phyloP scores from a whole-genome alignment of 1,140 invertebrate species.

The Ooceraea biroi region DNA sequence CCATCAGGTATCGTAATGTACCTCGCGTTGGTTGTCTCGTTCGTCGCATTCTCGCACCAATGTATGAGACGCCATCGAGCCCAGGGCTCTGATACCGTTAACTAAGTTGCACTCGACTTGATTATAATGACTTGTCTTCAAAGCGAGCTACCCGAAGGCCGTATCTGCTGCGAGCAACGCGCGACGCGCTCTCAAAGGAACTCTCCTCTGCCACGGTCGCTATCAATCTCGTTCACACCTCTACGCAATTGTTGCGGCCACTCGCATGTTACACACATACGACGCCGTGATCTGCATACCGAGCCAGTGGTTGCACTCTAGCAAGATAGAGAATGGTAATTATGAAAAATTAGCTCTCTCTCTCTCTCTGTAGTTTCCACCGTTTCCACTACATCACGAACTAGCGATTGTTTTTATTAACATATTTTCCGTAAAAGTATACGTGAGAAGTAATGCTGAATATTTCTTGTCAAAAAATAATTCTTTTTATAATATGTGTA shows the following conservation, averaged over 20 bases:
- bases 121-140: conserved; percentile 79
- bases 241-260: conserved; percentile 41
- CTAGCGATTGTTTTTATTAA: neutral
- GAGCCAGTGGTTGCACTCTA: neutral
- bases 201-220: conserved; percentile 9
- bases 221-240: conserved; percentile 42
- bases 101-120: conserved; percentile 77
- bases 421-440: too few relatives aligned
- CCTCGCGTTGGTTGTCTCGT: conserved; percentile 30
- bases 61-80: conserved; percentile 50
- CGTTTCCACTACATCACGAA: neutral
- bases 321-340: neutral
- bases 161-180: conserved; percentile 58
- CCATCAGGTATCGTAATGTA: conserved; percentile 38
- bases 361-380: neutral
- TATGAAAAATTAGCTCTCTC: neutral
- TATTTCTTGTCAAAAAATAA: neutral
- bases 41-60: conserved; percentile 51
- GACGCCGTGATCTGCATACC: neutral
- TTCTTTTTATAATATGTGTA: neutral
- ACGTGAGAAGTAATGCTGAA: too few relatives aligned
- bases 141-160: conserved; percentile 64
- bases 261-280: neutral
- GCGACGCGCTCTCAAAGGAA: conserved; percentile 69
- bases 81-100: conserved; percentile 74